Base-by-base conservation (phyloP, 2,113 vertebrate species). In the Barbus barbus region DNA sequence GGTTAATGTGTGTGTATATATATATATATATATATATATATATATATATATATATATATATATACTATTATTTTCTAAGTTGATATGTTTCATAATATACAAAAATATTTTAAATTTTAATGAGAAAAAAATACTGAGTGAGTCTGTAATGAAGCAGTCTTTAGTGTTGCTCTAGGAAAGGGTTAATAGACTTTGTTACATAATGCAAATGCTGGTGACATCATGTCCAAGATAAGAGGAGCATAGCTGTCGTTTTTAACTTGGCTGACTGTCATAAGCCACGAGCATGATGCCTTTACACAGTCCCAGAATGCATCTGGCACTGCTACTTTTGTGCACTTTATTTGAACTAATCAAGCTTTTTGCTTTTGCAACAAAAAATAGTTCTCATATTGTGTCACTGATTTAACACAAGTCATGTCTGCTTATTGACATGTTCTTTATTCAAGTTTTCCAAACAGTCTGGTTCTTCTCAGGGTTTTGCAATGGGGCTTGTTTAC, bases 221-320 rank as follows among this genome's bases (percentile, higher is more conserved):
- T 24, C 58, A 41, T 4, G 44, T 51, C 24, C 33, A 4, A 33
- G 33, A 33, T 3, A 4, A 33, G 33, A 33, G 33, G 33, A 41
- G 33, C 60, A 28, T 63, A 58, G n/a, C 33, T 71, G 46, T n/a
- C 13, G 1, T 38, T 53, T 33, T 22, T 13, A 61, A 83, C 3
- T 56, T 56, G 61, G 46, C 84, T 78, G 72, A 9, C 44, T 33
- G 22, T 63, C 63, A 82, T 58, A n/a, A 80, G 3, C 24, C 20
- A 0, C 44, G 1, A 67, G 67, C 60, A 48, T 67, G 58, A 80
- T 80, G 36, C 38, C 58, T 61, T 79, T 28, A 24, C 36, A 44
- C n/a, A 22, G 58, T 28, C 8, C 33, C 20, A 26, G 38, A 28
- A 28, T 63, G 56, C 26, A 48, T 48, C 26, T 79, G 8, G 14